These are phyloP conservation scores for Peromyscus maniculatus DNA, from an alignment of 2,113 vertebrate species.

Conservation along the genomic window DNA sequence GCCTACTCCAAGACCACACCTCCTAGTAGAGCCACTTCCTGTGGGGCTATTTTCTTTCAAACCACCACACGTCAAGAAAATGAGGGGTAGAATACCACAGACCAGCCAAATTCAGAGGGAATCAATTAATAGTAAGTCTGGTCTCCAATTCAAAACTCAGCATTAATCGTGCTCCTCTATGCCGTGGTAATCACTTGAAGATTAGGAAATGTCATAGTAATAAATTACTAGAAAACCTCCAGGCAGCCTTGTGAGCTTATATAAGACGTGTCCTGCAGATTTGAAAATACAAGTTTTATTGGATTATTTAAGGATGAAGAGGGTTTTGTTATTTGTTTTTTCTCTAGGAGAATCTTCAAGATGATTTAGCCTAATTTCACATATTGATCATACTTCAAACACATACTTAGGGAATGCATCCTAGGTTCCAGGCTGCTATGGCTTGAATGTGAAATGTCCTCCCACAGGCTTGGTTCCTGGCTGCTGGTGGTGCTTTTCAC, in stretches of 20 bases:
- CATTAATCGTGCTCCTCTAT: neutral
- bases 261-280: neutral
- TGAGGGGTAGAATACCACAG: neutral
- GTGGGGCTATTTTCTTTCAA: neutral
- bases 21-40: neutral
- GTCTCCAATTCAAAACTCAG: neutral
- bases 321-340: conserved; percentile 21
- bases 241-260: neutral
- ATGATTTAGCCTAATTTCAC: neutral
- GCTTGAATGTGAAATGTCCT: neutral
- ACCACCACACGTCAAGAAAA: neutral
- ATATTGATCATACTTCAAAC: neutral
- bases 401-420: neutral
- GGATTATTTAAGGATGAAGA: neutral
- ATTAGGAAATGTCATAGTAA: neutral
- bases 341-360: neutral
- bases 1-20: neutral
- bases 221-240: neutral
- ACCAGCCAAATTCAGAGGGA: neutral
- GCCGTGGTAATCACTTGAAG: neutral
- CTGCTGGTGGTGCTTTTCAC: neutral
- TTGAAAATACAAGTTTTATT: neutral
- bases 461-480: neutral
- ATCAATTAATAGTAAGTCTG: neutral
- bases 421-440: neutral